Conservation (phyloP, 2,888 invertebrate genomes). For the Diplazon laetatorius region DNA sequence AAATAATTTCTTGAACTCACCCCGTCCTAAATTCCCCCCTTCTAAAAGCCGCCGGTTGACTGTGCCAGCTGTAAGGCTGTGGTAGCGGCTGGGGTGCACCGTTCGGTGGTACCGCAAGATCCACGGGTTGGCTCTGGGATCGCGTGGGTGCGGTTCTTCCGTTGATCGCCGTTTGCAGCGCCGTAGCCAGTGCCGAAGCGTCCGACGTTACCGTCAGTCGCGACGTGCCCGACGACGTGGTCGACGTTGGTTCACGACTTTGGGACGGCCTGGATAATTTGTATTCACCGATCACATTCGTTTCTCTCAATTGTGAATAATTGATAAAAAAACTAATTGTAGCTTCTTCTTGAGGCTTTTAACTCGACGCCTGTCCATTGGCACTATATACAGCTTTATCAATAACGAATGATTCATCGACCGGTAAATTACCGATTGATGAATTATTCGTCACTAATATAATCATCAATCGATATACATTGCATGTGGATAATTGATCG, state of each 20-base stretch:
- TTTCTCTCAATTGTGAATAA: neutral
- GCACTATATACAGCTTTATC: conserved; percentile 49
- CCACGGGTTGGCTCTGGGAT: conserved; percentile 83
- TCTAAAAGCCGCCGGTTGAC: conserved; percentile 79
- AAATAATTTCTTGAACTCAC: conserved; percentile 70
- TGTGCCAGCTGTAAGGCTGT: conserved; percentile 77
- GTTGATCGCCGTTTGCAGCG: conserved; percentile 77
- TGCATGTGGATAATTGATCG: neutral
- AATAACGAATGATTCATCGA: neutral
- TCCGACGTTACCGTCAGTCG: conserved; percentile 79
- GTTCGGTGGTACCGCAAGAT: conserved; percentile 77
- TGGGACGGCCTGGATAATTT: conserved; percentile 74
- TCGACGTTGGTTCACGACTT: conserved; percentile 76
- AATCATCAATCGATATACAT: neutral
- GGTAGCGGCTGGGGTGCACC: conserved; percentile 67
- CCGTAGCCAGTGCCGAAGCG: conserved; percentile 78
- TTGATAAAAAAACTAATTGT: neutral
- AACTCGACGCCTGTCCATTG: conserved; percentile 30
- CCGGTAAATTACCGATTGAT: neutral
- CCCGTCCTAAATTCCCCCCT: conserved; percentile 79
- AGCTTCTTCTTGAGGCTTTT: neutral
- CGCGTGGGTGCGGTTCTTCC: conserved; percentile 80
- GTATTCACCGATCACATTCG: conserved; percentile 31
- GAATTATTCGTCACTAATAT: neutral
- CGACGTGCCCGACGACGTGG: conserved; percentile 78